phyloP scores from a whole-genome alignment of 2,113 vertebrate genomes.

The Erythrolamprus reginae region DNA sequence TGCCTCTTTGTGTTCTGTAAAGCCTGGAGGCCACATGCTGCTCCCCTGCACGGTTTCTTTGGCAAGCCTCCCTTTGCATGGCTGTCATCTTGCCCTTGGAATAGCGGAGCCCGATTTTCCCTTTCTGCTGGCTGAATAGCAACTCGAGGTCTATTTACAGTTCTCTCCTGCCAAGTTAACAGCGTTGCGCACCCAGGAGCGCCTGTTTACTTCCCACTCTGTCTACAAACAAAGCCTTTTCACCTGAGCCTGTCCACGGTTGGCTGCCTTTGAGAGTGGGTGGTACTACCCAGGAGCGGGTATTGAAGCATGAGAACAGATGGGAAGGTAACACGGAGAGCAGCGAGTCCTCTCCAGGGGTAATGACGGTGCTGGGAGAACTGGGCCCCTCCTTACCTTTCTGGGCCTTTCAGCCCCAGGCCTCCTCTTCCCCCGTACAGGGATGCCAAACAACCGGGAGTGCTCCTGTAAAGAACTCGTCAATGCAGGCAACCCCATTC shows the following conservation, averaged over 20 bases:
- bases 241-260: background rate
- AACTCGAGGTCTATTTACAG: background rate
- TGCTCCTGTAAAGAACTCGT: constrained; percentile 27
- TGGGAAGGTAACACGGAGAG: background rate
- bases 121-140: background rate
- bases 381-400: background rate
- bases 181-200: background rate
- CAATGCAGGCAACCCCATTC: constrained; percentile 27
- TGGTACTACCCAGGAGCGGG: background rate
- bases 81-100: background rate
- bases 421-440: background rate
- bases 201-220: background rate
- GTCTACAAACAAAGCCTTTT: background rate
- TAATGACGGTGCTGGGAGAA: background rate
- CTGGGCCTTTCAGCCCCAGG: background rate
- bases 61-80: background rate
- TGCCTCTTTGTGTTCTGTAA: background rate
- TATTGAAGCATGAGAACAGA: rapidly evolving
- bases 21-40: background rate
- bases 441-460: constrained; percentile 29
- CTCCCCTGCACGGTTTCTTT: rapidly evolving
- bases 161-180: background rate
- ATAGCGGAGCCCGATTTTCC: background rate
- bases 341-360: background rate
- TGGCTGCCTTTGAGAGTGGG: background rate